A percentile compares a stretch with the other conserved stretches of the same genome.
phyloP scores from a whole-genome alignment of 1,140 invertebrate genomes.

The Pentalonia nigronervosa region DNA sequence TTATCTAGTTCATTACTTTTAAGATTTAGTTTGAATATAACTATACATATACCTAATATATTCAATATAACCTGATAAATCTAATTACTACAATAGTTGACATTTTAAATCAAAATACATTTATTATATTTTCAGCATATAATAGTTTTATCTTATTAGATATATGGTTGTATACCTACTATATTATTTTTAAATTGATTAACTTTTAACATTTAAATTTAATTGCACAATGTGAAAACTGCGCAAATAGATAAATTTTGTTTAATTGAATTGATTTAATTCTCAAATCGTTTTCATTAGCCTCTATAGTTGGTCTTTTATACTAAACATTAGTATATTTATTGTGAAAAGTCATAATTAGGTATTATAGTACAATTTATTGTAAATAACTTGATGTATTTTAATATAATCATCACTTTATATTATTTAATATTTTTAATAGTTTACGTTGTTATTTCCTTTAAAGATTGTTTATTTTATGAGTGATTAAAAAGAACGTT shows the following conservation, averaged over 20 bases:
- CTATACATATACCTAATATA: too few species aligned
- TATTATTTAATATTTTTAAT: not conserved
- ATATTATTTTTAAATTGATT: not conserved
- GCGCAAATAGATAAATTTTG: not conserved
- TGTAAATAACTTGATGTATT: not conserved
- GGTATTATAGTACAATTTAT: not conserved
- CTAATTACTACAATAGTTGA: not conserved
- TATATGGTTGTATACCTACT: not conserved
- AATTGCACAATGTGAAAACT: not conserved
- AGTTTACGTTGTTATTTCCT: not conserved
- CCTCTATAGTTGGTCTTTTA: not conserved
- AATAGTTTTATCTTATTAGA: too few species aligned
- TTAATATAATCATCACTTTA: not conserved
- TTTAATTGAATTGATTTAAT: not conserved
- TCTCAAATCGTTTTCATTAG: not conserved
- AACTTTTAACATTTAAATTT: slow-evolving; percentile 19
- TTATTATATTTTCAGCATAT: not conserved
- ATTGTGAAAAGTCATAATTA: not conserved
- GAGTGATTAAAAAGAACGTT: not conserved
- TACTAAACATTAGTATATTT: not conserved
- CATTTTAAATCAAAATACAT: not conserved
- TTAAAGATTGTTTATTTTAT: not conserved
- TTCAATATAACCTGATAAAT: not conserved
- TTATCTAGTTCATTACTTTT: not conserved
- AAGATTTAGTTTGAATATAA: not conserved